Evolutionary conservation across 1,140 invertebrate genomes (phyloP).

Genomic region (Trichonephila clavata): DNA sequence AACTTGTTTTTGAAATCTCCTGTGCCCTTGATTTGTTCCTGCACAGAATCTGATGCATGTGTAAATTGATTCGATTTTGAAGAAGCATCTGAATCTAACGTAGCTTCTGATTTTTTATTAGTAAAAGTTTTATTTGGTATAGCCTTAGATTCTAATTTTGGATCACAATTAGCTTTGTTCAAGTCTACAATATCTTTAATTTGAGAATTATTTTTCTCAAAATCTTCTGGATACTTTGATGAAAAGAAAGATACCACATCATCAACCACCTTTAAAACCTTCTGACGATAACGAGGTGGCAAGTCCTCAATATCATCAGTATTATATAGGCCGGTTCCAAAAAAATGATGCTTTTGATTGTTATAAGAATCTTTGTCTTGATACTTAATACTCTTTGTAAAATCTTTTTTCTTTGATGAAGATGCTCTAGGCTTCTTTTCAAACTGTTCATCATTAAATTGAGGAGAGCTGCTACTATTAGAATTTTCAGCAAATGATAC

Average conservation of each 20-base stretch:
- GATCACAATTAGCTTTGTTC: background rate
- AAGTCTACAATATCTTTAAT: background rate
- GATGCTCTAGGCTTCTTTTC: background rate
- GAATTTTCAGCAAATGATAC: background rate
- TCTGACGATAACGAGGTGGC: constrained; percentile 42
- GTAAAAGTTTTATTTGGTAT: background rate
- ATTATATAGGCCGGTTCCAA: constrained; percentile 49
- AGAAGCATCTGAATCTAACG: background rate
- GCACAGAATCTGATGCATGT: background rate
- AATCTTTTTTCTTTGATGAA: background rate
- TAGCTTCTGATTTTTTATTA: too few relatives aligned
- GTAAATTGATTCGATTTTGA: background rate
- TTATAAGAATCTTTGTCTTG: constrained; percentile 48
- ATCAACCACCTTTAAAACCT: constrained; percentile 8
- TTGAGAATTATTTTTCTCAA: background rate
- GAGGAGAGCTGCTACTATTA: background rate
- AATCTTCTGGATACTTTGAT: background rate
- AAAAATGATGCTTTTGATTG: constrained; percentile 22
- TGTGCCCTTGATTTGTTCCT: background rate
- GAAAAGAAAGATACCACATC: background rate
- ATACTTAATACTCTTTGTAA: constrained; percentile 3
- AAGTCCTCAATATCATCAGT: constrained; percentile 63
- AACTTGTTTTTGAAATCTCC: background rate
- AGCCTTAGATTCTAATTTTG: background rate
- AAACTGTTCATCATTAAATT: background rate